A percentile compares a stretch with the other conserved stretches of the same genome.
These are phyloP conservation scores for Ormyrus labotus DNA, from an alignment of 2,888 invertebrate species.

Conservation along the genomic window DNA sequence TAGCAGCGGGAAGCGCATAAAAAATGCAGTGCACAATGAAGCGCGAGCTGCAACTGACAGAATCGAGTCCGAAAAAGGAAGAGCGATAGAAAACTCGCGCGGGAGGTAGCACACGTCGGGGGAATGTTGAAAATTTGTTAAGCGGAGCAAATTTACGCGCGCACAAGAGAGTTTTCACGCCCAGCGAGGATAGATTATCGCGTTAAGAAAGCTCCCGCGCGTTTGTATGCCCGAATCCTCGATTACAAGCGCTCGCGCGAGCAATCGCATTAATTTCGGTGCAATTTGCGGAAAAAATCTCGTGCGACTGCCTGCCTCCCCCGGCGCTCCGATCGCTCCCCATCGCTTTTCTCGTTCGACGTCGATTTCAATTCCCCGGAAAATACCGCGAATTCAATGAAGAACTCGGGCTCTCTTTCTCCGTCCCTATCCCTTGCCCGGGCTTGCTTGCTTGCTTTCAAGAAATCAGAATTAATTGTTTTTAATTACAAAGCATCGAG, in stretches of 20 bases:
- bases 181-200: conserved; percentile 50
- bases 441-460: neutral
- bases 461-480: conserved; percentile 50
- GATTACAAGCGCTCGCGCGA: conserved; percentile 19
- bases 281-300: conserved; percentile 45
- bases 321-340: neutral
- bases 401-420: conserved; percentile 9
- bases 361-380: conserved; percentile 47
- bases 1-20: too few species aligned
- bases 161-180: conserved; percentile 52
- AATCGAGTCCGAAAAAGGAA: neutral
- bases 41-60: too few species aligned
- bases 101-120: neutral
- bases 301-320: conserved; percentile 12
- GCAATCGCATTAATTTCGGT: conserved; percentile 46
- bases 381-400: conserved; percentile 42
- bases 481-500: conserved; percentile 38
- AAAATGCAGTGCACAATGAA: too few species aligned
- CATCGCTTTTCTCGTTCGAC: conserved; percentile 19
- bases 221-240: neutral
- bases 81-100: neutral
- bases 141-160: conserved; percentile 43
- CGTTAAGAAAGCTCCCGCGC: conserved; percentile 20
- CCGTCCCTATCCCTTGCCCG: neutral
- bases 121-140: conserved; percentile 34